Evolutionary conservation across 1,140 invertebrate genomes (phyloP).

Genomic region (Bombus superbus): DNA sequence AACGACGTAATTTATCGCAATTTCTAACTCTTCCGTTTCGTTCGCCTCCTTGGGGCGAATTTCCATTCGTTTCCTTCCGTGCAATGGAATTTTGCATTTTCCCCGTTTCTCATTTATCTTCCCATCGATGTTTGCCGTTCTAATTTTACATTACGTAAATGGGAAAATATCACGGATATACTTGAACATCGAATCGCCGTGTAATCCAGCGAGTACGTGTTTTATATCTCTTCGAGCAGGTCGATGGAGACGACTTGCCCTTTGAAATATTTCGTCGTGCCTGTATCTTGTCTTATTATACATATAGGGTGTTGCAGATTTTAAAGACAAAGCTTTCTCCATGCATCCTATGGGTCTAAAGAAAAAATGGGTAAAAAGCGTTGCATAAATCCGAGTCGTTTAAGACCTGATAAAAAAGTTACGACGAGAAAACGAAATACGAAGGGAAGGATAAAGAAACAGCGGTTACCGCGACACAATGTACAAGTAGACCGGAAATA

Average conservation of each 20-base stretch:
- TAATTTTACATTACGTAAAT: background rate
- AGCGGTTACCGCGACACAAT: too few relatives aligned
- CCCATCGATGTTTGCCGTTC: background rate
- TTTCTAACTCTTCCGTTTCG: too few relatives aligned
- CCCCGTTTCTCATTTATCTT: background rate
- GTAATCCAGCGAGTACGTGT: background rate
- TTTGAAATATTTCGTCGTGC: background rate
- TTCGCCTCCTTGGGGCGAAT: background rate
- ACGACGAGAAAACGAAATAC: too few relatives aligned
- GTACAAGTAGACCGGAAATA: too few relatives aligned
- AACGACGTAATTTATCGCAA: background rate
- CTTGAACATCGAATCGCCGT: background rate
- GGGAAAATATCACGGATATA: background rate
- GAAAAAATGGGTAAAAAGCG: too few relatives aligned
- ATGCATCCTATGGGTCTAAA: too few relatives aligned
- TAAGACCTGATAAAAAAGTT: too few relatives aligned
- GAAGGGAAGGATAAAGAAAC: too few relatives aligned
- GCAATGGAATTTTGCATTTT: background rate
- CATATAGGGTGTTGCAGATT: too few relatives aligned
- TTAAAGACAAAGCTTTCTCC: too few relatives aligned
- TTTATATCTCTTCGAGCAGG: background rate
- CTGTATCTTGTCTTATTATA: background rate
- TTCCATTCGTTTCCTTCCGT: background rate
- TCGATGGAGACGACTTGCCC: background rate
- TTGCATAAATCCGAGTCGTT: too few relatives aligned